A percentile compares a stretch with the other conserved stretches of the same genome.
Conservation (phyloP, 2,797 vertebrate genomes). For the Enoplosus armatus region DNA sequence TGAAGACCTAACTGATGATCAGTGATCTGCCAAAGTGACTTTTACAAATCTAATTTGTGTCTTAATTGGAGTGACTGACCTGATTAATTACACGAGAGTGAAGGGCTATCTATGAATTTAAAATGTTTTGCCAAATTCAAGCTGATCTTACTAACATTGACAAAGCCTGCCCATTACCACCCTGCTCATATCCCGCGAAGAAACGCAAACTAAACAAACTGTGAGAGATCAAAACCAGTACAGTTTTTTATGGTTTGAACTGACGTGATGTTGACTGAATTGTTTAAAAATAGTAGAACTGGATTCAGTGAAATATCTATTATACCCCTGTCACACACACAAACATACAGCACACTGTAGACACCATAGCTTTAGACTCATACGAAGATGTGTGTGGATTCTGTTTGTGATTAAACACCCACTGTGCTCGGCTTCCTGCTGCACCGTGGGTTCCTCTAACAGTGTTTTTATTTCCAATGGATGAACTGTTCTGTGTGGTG, state of each 20-base stretch:
- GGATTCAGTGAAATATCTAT: constrained; percentile 74
- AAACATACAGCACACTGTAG: constrained; percentile 60
- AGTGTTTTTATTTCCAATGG: constrained; percentile 70
- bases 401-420: constrained; percentile 71
- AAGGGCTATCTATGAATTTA: constrained; percentile 66
- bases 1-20: constrained; percentile 41
- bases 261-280: constrained; percentile 70
- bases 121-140: constrained; percentile 68
- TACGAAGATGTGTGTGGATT: constrained; percentile 69
- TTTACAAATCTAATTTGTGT: constrained; percentile 61
- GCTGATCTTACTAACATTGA: constrained; percentile 51
- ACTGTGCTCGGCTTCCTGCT: constrained; percentile 54
- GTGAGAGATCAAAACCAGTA: constrained; percentile 80
- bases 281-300: constrained; percentile 72
- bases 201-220: constrained; percentile 56
- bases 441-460: constrained; percentile 53
- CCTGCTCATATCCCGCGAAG: constrained; percentile 39
- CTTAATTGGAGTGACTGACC: constrained; percentile 69
- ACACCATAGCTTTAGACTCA: constrained; percentile 74
- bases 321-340: constrained; percentile 60
- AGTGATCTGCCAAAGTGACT: constrained; percentile 62
- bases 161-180: constrained; percentile 57
- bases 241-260: constrained; percentile 80
- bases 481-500: constrained; percentile 77
- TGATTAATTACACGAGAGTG: constrained; percentile 41